Conservation (phyloP, 2,113 vertebrate genomes). For the Tyto alba region DNA sequence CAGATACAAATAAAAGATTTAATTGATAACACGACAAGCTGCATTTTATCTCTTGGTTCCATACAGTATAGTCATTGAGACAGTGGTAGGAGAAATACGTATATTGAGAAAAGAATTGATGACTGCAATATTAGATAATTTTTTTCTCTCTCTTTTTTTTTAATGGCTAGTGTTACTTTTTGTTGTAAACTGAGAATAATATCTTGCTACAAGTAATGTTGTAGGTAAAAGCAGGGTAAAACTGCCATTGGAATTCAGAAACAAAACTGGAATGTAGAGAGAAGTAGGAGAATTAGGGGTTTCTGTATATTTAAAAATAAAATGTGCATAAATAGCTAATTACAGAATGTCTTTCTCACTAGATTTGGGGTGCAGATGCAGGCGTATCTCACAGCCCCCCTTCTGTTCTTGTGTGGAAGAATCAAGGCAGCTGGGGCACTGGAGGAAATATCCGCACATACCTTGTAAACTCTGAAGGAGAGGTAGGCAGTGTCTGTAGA, state of each 20-base stretch:
- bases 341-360: not conserved
- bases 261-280: not conserved
- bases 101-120: not conserved
- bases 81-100: not conserved
- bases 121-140: not conserved
- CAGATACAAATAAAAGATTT: not conserved
- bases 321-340: not conserved
- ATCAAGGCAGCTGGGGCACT: constrained; percentile 87
- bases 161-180: not conserved
- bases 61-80: not conserved
- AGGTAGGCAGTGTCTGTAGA: constrained; percentile 70
- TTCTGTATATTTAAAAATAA: not conserved
- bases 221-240: not conserved
- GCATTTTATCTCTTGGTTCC: not conserved
- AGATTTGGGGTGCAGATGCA: constrained; percentile 93
- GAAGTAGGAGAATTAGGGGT: not conserved
- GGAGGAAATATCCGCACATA: constrained; percentile 79
- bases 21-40: not conserved
- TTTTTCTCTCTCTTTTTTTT: not conserved
- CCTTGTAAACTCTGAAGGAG: constrained; percentile 83
- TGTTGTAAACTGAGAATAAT: not conserved
- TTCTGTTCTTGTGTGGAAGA: constrained; percentile 91
- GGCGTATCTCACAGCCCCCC: constrained; percentile 88
- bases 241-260: not conserved
- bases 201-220: not conserved